phyloP scores from a whole-genome alignment of 1,140 invertebrate species.

The Drosophila murphyi region DNA sequence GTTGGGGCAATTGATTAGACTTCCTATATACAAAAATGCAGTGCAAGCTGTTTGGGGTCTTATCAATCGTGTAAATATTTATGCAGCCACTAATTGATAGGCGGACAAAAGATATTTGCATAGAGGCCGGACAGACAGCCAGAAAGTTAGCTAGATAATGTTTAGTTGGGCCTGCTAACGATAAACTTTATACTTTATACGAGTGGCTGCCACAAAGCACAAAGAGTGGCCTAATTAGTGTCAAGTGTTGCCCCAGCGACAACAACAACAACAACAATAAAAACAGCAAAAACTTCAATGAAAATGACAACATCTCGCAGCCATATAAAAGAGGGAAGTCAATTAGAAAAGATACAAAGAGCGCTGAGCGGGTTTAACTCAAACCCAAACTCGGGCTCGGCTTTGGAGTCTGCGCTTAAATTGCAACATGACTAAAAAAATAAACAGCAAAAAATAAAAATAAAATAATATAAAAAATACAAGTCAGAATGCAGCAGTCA shows the following conservation, averaged over 20 bases:
- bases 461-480: constrained; percentile 13
- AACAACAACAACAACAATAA: constrained; percentile 40
- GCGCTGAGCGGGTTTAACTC: constrained; percentile 41
- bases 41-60: constrained; percentile 42
- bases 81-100: constrained; percentile 68
- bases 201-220: constrained; percentile 59
- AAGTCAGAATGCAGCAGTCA: too few relatives aligned
- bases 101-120: constrained; percentile 71
- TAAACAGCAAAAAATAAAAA: neutral
- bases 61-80: constrained; percentile 73
- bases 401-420: constrained; percentile 42
- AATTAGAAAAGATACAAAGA: constrained; percentile 77
- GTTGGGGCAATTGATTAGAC: constrained; percentile 52
- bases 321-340: constrained; percentile 78
- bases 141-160: constrained; percentile 59
- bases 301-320: constrained; percentile 73
- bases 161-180: constrained; percentile 46
- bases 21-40: constrained; percentile 64
- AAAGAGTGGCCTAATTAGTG: constrained; percentile 83
- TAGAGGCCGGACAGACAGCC: constrained; percentile 15
- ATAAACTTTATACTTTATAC: constrained; percentile 52
- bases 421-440: constrained; percentile 55
- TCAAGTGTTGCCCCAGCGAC: constrained; percentile 76
- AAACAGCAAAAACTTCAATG: constrained; percentile 55
- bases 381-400: constrained; percentile 11